phyloP scores from a whole-genome alignment of 2,113 vertebrate species.

The Myiozetetes cayanensis region DNA sequence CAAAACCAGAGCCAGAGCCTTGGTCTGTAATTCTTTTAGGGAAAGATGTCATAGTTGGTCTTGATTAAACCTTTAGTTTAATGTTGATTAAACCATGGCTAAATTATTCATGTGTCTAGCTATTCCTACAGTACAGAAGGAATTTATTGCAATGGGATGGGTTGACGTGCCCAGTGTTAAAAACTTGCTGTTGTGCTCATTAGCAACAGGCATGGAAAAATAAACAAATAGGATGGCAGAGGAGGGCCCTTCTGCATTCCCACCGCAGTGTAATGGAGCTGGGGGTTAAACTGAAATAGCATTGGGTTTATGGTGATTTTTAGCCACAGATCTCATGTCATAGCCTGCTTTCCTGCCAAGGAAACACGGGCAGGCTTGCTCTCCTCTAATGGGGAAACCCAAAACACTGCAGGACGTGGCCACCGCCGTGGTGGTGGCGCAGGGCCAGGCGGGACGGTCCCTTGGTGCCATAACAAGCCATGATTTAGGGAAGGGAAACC shows the following conservation, averaged over 20 bases:
- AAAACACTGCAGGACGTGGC: neutral
- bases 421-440: neutral
- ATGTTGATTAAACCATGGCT: neutral
- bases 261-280: neutral
- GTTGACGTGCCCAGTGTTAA: neutral
- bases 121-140: neutral
- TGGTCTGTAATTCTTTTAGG: neutral
- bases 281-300: neutral
- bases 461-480: neutral
- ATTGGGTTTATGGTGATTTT: neutral
- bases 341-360: constrained; percentile 3
- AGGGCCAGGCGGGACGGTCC: neutral
- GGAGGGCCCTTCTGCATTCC: neutral
- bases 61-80: neutral
- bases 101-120: neutral
- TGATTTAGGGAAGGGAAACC: neutral
- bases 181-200: neutral
- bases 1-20: neutral
- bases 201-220: neutral
- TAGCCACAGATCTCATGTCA: neutral
- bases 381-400: neutral
- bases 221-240: neutral
- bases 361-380: neutral
- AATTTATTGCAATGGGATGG: neutral
- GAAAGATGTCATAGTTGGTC: neutral